Conservation (phyloP, 2,888 invertebrate species). For the Scaptomyza tumidula region DNA sequence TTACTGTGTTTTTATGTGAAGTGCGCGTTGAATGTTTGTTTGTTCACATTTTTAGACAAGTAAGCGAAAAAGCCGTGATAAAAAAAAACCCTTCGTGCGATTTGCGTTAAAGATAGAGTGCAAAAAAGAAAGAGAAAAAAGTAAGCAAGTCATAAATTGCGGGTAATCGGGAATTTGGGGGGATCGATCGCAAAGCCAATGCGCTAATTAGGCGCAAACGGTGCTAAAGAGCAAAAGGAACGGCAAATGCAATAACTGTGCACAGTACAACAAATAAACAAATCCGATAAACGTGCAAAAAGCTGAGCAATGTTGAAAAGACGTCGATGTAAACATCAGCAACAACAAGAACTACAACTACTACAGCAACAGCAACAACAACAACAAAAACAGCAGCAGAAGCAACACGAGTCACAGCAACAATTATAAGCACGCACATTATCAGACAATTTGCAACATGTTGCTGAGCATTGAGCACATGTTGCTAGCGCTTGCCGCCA, state of each 20-base stretch:
- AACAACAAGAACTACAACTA: constrained; percentile 14
- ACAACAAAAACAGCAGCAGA: constrained; percentile 26
- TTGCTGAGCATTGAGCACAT: constrained; percentile 38
- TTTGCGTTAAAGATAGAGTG: constrained; percentile 57
- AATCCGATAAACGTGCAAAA: constrained; percentile 37
- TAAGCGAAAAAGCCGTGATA: constrained; percentile 35
- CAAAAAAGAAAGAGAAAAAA: constrained; percentile 14
- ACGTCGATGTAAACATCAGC: constrained; percentile 40
- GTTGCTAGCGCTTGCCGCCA: constrained; percentile 37
- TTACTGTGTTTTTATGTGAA: constrained; percentile 8
- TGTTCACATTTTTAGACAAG: constrained; percentile 42
- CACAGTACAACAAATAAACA: constrained; percentile 23
- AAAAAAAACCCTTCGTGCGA: constrained; percentile 45
- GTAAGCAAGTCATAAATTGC: constrained; percentile 66
- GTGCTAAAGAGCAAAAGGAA: constrained; percentile 22
- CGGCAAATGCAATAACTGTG: constrained; percentile 56
- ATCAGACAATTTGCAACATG: constrained; percentile 49
- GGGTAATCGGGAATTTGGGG: constrained; percentile 56
- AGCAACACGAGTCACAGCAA: constrained; percentile 23
- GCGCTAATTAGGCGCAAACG: constrained; percentile 61
- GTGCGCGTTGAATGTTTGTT: constrained; percentile 6
- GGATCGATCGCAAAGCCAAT: constrained; percentile 33
- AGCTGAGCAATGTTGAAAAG: constrained; percentile 55
- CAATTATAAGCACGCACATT: constrained; percentile 30
- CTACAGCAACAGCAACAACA: constrained; percentile 16